Evolutionary conservation across 2,888 invertebrate species (phyloP), one percentile per base, ranked within the genome.

Genomic region (Nephrotoma guestfalica): DNA sequence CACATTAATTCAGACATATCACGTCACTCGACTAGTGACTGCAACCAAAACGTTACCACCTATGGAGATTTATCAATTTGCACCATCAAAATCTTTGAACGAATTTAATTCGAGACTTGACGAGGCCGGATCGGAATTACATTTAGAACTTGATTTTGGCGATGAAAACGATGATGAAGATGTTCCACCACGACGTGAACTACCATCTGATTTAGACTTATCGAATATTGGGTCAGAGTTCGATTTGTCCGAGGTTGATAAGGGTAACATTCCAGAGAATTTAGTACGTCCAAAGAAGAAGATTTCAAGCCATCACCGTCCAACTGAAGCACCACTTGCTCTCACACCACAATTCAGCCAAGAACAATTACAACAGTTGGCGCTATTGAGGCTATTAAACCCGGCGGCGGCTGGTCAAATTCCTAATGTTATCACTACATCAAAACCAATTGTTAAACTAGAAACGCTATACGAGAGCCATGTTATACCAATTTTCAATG

Each of bases 1-100:
- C 88, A 97, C 98, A 0, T 93, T 98, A 86, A 95, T 97, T 2
- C 98, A 98, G 92, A 97, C 97, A 0, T 98, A 97, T 91, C 94
- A 96, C 89, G 93, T 97, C 40, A 97, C 97, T 0, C 93, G 97
- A 90, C 92, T 97, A 87, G 97, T 98, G 11, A 97, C 97, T 0
- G 97, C 97, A 0, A 97, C 96, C 1, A 97, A 97, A 90, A 98
- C 97, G 0, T 91, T 97, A 85, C 97, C 97, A 6, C 97, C 97
- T 0, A 94, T 96, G 94, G 96, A 97, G 90, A 95, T 94, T 88
- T 97, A 96, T 92, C 96, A 96, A 90, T 97, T 97, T 89, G 95
- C 96, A 86, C 97, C 97, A 0, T 96, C 96, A 89, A 96, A 96
- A 91, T 96, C 96, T 0, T 92, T 97, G 41, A 97, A 97, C 89